These are phyloP conservation scores for Nysson spinosus DNA, from an alignment of 2,888 invertebrate species.

Conservation along the genomic window DNA sequence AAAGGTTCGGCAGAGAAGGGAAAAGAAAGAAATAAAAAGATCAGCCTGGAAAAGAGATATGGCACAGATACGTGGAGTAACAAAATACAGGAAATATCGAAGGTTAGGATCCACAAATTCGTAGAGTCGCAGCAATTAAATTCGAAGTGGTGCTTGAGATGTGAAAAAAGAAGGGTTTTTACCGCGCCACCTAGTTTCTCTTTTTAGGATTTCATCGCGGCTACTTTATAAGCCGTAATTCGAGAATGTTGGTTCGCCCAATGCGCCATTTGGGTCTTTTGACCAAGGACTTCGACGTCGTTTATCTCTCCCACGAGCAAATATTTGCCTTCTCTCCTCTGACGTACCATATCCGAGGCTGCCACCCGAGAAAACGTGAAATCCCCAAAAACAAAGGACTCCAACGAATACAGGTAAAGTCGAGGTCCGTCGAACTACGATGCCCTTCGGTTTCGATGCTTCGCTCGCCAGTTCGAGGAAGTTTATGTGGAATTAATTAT, in stretches of 20 bases:
- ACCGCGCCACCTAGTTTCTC: not conserved
- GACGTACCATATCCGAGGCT: too few relatives aligned
- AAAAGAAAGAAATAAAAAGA: too few relatives aligned
- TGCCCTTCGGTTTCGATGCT: too few relatives aligned
- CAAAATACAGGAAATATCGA: not conserved
- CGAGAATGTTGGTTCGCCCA: not conserved
- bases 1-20: too few relatives aligned
- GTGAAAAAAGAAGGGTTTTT: not conserved
- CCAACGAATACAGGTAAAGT: too few relatives aligned
- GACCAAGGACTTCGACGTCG: constrained; percentile 2
- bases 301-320: constrained; percentile 7
- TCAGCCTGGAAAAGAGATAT: too few relatives aligned
- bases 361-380: too few relatives aligned
- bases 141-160: constrained; percentile 1
- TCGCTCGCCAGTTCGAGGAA: too few relatives aligned
- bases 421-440: too few relatives aligned
- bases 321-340: not conserved
- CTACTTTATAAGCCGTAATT: constrained; percentile 3
- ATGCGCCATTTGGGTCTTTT: not conserved
- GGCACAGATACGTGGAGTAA: too few relatives aligned
- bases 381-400: too few relatives aligned
- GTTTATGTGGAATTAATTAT: too few relatives aligned
- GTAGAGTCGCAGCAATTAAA: constrained; percentile 3
- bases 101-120: not conserved
- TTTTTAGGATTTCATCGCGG: not conserved